Evolutionary conservation across 2,797 vertebrate species (phyloP), one percentile per base, ranked within the genome.

Genomic region (Chelon labrosus): DNA sequence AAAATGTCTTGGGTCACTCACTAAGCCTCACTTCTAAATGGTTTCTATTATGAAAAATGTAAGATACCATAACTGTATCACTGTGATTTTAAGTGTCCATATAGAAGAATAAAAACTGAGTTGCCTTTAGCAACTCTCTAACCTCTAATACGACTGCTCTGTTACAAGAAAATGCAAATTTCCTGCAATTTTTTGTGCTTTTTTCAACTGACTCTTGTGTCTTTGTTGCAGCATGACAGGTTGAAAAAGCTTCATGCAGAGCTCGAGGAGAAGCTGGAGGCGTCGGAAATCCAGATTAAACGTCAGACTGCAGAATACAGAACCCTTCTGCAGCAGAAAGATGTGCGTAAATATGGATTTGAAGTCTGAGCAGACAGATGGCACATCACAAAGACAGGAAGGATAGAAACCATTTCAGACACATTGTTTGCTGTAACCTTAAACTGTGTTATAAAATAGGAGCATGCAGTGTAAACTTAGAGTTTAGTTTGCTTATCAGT

Each of bases 221-320:
- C 8, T 89, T 68, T 68, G 71, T 82, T 81, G 35, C 92, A 99
- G 98, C 94, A 97, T 17, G 97, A 99, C 41, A 95, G 97, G 62
- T 78, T 98, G 83, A 96, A 91, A 76, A 96, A 94, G 67, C 83
- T 96, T 59, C 94, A 96, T 17, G 89, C 88, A 16, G 98, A 99
- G 82, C 92, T 99, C 2, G 98, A 99, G 90, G 98, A 99, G 91
- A 98, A 97, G 71, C 93, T 96, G 44, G 97, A 99, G 89, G 96
- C 96, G 11, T 92, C 98, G 2, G 98, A 99, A 79, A 96, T 99
- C 87, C 98, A 99, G 80, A 94, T 95, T 79, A 98, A 99, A 73
- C 95, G 95, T 27, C 95, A 97, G 53, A 98, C 97, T 44, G 8
- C 93, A 4, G 97, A 96, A 70, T 97, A 98, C 85, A 94, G 97